Conservation (phyloP, 2,113 vertebrate species). For the Arvicanthis niloticus region DNA sequence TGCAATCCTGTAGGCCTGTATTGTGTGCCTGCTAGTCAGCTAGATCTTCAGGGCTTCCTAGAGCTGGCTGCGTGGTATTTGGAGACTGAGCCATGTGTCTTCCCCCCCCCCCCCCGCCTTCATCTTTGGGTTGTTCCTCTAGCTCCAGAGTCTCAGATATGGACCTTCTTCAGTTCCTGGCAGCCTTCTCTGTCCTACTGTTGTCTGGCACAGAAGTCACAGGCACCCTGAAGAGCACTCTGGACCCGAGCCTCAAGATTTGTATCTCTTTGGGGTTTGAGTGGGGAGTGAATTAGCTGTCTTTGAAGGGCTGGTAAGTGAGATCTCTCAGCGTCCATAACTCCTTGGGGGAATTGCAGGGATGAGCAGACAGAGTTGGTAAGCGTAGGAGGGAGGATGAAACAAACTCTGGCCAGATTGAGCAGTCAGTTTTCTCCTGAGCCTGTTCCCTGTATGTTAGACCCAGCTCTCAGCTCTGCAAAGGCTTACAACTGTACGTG, state of each 20-base stretch:
- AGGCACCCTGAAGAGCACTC: conserved; percentile 87
- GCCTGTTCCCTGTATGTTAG: not conserved
- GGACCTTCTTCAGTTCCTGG: conserved; percentile 88
- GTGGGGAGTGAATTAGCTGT: not conserved
- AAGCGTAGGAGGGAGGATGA: not conserved
- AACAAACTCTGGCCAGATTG: not conserved
- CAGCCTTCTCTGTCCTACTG: conserved; percentile 86
- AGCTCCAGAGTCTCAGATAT: conserved; percentile 81
- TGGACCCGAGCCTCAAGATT: conserved; percentile 95
- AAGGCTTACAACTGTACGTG: not conserved
- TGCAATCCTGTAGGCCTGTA: not conserved
- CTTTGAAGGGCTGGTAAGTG: not conserved
- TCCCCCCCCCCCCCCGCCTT: not conserved
- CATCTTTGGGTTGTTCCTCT: conserved; percentile 25
- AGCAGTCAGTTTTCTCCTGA: not conserved
- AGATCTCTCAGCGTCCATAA: not conserved
- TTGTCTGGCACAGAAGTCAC: conserved; percentile 82
- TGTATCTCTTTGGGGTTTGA: conserved; percentile 92
- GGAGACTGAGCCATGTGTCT: not conserved
- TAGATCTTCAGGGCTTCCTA: not conserved
- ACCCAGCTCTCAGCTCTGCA: not conserved
- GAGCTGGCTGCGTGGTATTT: not conserved
- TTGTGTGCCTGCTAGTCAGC: not conserved
- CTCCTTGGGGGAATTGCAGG: not conserved
- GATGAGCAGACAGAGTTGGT: not conserved